Conservation (phyloP, 2,113 vertebrate species). For the Muntiacus reevesi region DNA sequence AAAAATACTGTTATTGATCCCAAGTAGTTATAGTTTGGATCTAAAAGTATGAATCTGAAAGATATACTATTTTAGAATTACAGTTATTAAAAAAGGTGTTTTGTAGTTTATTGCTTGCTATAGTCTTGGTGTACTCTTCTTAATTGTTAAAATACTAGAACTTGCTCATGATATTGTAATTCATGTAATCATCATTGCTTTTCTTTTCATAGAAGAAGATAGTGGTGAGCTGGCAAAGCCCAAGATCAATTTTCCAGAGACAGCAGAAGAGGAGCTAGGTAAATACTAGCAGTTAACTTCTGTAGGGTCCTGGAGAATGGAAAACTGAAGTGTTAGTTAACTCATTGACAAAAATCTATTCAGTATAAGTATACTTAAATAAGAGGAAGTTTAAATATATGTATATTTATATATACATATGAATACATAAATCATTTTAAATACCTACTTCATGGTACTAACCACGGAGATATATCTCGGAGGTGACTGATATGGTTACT, state of each 20-base stretch:
- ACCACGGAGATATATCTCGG: background rate
- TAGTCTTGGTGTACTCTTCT: background rate
- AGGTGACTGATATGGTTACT: background rate
- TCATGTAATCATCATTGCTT: background rate
- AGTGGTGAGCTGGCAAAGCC: conserved; percentile 84
- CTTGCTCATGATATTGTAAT: background rate
- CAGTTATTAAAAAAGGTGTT: background rate
- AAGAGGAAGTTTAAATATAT: background rate
- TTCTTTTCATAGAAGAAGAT: conserved; percentile 80
- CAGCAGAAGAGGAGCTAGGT: conserved; percentile 80
- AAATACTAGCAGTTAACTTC: background rate
- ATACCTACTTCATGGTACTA: background rate
- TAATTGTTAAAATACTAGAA: background rate
- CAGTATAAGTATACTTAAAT: background rate
- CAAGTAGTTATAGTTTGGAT: background rate
- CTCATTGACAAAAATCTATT: background rate
- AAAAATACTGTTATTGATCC: background rate
- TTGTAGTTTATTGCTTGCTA: background rate
- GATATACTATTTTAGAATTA: background rate
- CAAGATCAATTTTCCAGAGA: conserved; percentile 81
- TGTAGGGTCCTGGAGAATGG: background rate
- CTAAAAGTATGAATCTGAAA: background rate
- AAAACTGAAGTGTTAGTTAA: background rate
- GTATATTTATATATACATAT: background rate
- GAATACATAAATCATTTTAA: background rate